Evolutionary conservation across 2,888 invertebrate genomes (phyloP).

Genomic region (Hetaerina titia): DNA sequence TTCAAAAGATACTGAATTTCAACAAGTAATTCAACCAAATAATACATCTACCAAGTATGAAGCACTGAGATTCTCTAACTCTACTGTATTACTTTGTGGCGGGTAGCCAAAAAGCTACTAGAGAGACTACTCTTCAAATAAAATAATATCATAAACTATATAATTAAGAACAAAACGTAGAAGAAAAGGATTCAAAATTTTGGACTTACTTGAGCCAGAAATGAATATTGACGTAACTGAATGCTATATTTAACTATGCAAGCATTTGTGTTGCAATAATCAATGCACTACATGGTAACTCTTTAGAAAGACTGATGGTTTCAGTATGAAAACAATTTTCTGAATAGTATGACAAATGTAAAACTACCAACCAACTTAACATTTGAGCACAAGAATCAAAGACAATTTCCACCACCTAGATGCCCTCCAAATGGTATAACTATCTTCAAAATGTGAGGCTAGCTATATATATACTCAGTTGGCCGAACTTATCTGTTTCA

Average conservation of each 20-base stretch:
- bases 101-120: not conserved
- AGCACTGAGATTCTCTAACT: too few relatives aligned
- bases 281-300: too few relatives aligned
- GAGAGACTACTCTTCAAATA: not conserved
- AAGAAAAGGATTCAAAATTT: not conserved
- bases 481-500: not conserved
- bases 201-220: not conserved
- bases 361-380: not conserved
- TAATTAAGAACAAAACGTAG: not conserved
- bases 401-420: not conserved
- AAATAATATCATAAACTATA: not conserved
- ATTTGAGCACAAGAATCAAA: not conserved
- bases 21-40: too few relatives aligned
- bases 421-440: not conserved
- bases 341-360: not conserved
- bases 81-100: too few relatives aligned
- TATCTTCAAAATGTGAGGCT: not conserved
- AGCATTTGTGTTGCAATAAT: too few relatives aligned
- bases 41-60: too few relatives aligned
- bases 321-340: not conserved
- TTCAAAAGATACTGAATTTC: too few relatives aligned
- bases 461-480: conserved; percentile 14
- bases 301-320: not conserved
- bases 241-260: not conserved
- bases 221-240: not conserved